Evolutionary conservation across 2,888 invertebrate genomes (phyloP), one percentile per base, ranked within the genome.

Genomic region (Acronicta leporina): DNA sequence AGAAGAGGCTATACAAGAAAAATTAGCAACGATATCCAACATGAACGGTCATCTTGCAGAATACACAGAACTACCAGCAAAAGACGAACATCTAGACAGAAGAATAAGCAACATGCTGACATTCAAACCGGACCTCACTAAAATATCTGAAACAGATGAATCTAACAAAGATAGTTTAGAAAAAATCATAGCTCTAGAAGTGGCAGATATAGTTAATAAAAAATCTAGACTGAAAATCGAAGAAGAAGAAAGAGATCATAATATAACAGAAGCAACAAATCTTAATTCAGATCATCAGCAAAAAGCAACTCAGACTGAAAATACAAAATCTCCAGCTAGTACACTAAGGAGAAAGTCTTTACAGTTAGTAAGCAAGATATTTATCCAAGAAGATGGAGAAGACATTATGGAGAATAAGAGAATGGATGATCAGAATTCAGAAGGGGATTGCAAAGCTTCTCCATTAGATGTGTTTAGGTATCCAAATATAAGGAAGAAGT

Each of bases 401-500:
- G 88, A 90, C 70, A 48, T 81, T 0, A 64, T 87, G 8, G 92
- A 92, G 47, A 89, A 90, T 74, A 92, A 87, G 43, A 88, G 77
- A 65, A 91, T 92, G 85, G 92, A 94, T 59, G 92, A 93, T 63
- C 86, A 92, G 70, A 92, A 91, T 68, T 92, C 92, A 0, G 92
- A 92, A 80, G 91, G 90, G 41, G 92, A 94, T 69, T 91, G 92
- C 30, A 94, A 95, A 65, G 96, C 95, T 0, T 95, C 95, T n/a
- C 95, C 95, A 0, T 83, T 96, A 79, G 96, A 96, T 81, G 88
- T 96, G 44, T 95, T 96, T 61, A 91, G 95, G 75, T 96, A 96
- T 82, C 96, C 96, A 0, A 96, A 96, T 84, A 95, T 96, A 68
- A 91, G 96, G 46, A 96, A 95, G 78, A 96, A 96, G 79, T 96